Evolutionary conservation across 2,797 vertebrate species (phyloP).

Genomic region (Danio tinwini): DNA sequence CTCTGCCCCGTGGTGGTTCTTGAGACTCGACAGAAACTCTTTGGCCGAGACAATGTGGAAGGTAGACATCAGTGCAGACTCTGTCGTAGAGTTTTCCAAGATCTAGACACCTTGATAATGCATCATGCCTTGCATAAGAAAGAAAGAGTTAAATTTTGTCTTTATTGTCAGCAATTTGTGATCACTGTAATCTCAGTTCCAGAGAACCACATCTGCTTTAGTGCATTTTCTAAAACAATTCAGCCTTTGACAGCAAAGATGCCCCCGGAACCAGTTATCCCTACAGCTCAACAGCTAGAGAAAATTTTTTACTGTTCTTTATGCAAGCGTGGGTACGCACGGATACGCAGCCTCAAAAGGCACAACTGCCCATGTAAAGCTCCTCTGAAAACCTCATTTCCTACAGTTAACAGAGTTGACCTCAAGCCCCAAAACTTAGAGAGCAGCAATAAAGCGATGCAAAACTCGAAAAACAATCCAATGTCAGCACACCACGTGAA

Average conservation of each 20-base stretch:
- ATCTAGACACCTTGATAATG: constrained; percentile 75
- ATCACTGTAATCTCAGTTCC: constrained; percentile 73
- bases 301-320: constrained; percentile 75
- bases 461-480: constrained; percentile 22
- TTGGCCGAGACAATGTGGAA: constrained; percentile 59
- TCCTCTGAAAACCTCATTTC: constrained; percentile 14
- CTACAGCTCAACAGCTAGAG: constrained; percentile 34
- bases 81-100: constrained; percentile 78
- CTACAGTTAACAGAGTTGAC: background rate
- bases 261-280: constrained; percentile 35
- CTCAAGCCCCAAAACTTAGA: constrained; percentile 23
- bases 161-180: constrained; percentile 76
- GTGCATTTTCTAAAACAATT: constrained; percentile 48
- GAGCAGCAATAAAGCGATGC: constrained; percentile 41
- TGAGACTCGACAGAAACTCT: constrained; percentile 79
- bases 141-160: constrained; percentile 80
- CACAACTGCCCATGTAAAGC: constrained; percentile 75
- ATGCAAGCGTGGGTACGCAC: constrained; percentile 79
- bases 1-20: constrained; percentile 82
- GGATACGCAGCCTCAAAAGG: constrained; percentile 77
- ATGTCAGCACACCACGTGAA: constrained; percentile 37
- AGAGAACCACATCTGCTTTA: constrained; percentile 75
- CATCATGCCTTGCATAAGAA: constrained; percentile 82
- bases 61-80: constrained; percentile 78
- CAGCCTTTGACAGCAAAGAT: constrained; percentile 16